Percentiles rank a stretch among this genome's conserved stretches.
These are phyloP conservation scores for Pseudomyrmex flavicornis DNA, from an alignment of 1,140 invertebrate species.

Conservation along the genomic window DNA sequence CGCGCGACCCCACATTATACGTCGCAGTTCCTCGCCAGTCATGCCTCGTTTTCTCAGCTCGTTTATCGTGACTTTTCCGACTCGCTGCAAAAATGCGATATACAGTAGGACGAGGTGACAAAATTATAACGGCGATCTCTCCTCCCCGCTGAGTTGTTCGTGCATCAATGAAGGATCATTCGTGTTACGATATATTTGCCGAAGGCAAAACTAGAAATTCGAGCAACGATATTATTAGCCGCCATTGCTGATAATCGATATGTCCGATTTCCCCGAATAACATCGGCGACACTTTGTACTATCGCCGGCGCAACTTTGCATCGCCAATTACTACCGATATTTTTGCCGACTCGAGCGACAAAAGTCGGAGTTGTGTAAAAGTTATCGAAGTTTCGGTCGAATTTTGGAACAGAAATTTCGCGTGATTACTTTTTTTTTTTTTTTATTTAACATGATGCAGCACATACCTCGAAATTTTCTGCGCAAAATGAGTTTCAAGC, in stretches of 20 bases:
- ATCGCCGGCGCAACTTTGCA: not conserved
- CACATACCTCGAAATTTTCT: constrained; percentile 15
- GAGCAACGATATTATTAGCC: not conserved
- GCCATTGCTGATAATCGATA: not conserved
- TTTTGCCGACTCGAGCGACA: not conserved
- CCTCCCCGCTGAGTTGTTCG: not conserved
- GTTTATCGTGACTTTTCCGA: constrained; percentile 94
- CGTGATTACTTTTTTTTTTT: not conserved
- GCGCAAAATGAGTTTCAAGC: constrained; percentile 12
- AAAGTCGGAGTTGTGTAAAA: too few species aligned
- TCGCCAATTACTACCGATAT: not conserved
- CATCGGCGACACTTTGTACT: not conserved
- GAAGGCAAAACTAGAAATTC: not conserved
- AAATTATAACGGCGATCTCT: constrained; percentile 13
- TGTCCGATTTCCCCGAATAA: not conserved
- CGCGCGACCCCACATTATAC: constrained; percentile 95
- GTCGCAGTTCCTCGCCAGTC: constrained; percentile 93
- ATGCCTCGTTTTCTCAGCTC: constrained; percentile 93
- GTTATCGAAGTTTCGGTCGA: too few species aligned
- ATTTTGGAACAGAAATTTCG: constrained; percentile 1
- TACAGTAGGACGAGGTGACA: not conserved
- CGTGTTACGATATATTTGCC: constrained; percentile 3
- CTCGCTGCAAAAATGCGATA: constrained; percentile 86
- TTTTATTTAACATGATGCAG: constrained; percentile 12
- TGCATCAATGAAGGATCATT: not conserved